Conservation (phyloP, 1,140 invertebrate genomes). For the Cherax quadricarinatus region DNA sequence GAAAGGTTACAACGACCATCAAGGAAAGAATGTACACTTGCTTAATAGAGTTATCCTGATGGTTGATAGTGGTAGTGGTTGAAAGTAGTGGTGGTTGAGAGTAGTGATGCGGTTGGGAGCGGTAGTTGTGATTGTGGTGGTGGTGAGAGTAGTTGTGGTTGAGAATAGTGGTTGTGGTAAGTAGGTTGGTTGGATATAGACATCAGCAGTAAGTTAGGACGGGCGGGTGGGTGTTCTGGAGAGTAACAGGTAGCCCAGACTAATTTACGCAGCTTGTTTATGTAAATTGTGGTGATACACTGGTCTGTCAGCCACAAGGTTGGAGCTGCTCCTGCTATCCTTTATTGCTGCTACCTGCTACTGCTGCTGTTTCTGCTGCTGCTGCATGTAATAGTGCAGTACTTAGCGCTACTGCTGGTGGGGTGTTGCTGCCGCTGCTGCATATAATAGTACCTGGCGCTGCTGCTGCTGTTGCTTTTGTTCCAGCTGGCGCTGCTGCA, state of each 20-base stretch:
- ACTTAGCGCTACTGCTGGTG: background rate
- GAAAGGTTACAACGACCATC: too few species aligned
- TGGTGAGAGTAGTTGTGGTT: background rate
- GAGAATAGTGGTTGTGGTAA: background rate
- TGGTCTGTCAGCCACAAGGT: background rate
- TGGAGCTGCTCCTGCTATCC: background rate
- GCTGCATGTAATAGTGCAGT: background rate
- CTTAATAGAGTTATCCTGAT: too few species aligned
- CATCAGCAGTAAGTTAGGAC: background rate
- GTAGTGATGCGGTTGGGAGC: background rate
- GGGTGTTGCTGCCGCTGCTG: background rate
- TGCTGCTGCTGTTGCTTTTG: background rate
- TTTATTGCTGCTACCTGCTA: background rate
- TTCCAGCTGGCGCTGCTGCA: background rate
- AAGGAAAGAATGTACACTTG: too few species aligned
- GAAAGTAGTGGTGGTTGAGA: background rate
- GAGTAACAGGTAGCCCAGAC: slow-evolving; percentile 1
- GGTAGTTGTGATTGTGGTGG: background rate
- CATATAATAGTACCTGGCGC: background rate
- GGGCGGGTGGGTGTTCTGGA: background rate
- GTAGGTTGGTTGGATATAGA: background rate
- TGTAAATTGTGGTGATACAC: slow-evolving; percentile 15
- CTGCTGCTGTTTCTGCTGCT: background rate
- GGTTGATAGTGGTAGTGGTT: too few species aligned
- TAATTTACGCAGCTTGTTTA: slow-evolving; percentile 22